Evolutionary conservation across 2,113 vertebrate genomes (phyloP).

Genomic region (Erythrolamprus reginae): DNA sequence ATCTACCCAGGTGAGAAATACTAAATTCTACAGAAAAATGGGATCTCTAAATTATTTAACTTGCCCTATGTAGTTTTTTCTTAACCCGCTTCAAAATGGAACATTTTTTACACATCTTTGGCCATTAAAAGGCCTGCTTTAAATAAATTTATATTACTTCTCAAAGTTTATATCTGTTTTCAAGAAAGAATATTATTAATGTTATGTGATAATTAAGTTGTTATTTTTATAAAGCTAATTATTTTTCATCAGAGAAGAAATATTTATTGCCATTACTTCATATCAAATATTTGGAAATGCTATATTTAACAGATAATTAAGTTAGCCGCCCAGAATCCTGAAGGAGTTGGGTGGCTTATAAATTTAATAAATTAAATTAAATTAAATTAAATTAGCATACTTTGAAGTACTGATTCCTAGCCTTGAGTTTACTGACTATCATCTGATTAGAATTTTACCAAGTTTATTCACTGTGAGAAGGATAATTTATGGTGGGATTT

Average conservation of each 20-base stretch:
- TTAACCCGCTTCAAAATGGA: neutral
- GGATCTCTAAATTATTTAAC: neutral
- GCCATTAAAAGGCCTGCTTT: neutral
- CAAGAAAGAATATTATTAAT: neutral
- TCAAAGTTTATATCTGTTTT: neutral
- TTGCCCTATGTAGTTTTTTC: neutral
- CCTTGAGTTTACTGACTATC: neutral
- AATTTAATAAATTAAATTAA: too few species aligned
- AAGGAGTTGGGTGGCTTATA: too few species aligned
- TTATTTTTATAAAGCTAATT: neutral
- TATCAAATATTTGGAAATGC: neutral
- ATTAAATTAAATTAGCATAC: neutral
- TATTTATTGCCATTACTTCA: neutral
- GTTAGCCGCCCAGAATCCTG: too few species aligned
- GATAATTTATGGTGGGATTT: accelerated
- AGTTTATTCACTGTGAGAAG: neutral
- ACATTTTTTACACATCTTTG: neutral
- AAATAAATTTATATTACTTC: neutral
- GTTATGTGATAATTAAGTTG: neutral
- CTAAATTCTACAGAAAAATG: accelerated
- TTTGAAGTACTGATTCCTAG: neutral
- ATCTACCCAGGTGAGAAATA: slow-evolving; percentile 81
- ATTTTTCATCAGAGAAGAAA: neutral
- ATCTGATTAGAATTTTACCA: neutral
- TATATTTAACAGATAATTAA: neutral